Conservation (phyloP, 2,797 vertebrate species). For the Tadarida brasiliensis region DNA sequence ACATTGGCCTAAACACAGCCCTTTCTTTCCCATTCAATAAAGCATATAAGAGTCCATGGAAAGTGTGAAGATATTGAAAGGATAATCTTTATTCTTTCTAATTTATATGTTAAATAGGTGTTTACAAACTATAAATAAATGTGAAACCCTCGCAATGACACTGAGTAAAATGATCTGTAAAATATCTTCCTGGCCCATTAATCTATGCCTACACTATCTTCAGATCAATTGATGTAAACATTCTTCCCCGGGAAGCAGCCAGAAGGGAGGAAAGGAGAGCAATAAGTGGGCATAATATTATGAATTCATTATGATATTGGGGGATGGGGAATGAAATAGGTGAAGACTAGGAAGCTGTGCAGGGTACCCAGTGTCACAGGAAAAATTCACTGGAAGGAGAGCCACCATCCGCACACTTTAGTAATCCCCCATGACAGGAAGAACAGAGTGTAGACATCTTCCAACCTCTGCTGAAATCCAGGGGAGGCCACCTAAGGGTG, state of each 20-base stretch:
- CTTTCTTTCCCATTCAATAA: neutral
- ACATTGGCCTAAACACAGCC: neutral
- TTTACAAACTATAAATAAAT: slow-evolving; percentile 40
- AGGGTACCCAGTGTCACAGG: rapidly evolving
- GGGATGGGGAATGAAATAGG: neutral
- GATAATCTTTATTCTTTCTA: slow-evolving; percentile 6
- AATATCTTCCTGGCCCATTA: neutral
- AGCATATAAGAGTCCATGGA: neutral
- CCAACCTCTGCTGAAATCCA: neutral
- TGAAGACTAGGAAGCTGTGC: neutral
- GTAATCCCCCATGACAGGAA: neutral
- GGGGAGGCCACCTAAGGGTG: neutral
- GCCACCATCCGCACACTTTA: neutral
- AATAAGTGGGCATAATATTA: neutral
- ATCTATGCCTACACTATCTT: neutral
- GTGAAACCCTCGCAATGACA: neutral
- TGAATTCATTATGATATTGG: neutral
- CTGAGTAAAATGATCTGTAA: neutral
- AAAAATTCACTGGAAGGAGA: neutral
- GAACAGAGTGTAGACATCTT: rapidly evolving
- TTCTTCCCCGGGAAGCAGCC: neutral
- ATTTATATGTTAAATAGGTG: slow-evolving; percentile 17
- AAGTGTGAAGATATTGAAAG: neutral
- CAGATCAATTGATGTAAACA: neutral
- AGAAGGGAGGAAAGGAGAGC: neutral